Conservation (phyloP, 2,113 vertebrate genomes). For the Bubo scandiacus region DNA sequence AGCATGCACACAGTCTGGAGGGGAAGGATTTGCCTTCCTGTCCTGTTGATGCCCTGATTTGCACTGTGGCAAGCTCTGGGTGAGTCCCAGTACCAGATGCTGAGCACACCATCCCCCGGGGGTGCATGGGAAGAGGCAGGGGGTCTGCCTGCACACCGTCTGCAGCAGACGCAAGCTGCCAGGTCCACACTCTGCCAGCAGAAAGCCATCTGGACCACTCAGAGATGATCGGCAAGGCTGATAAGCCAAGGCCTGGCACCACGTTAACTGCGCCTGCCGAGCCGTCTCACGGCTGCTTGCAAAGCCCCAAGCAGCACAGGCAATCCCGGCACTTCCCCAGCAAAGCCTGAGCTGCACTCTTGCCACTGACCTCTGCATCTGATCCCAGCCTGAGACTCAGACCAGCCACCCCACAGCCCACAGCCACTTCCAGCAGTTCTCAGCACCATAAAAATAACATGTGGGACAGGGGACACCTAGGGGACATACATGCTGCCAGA, state of each 20-base stretch:
- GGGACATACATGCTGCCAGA: neutral
- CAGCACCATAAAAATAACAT: neutral
- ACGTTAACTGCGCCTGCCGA: rapidly evolving
- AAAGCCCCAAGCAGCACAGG: neutral
- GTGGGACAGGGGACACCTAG: neutral
- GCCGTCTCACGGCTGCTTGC: neutral
- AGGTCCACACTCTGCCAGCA: neutral
- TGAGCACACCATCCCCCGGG: rapidly evolving
- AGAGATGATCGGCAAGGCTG: neutral
- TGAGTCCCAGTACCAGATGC: neutral
- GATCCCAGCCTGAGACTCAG: neutral
- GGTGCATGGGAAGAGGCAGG: rapidly evolving
- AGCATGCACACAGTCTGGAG: neutral
- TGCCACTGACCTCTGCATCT: neutral
- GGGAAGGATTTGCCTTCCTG: neutral
- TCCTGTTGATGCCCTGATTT: neutral
- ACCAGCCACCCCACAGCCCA: neutral
- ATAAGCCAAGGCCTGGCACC: neutral
- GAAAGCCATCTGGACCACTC: conserved; percentile 25
- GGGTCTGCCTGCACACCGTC: neutral
- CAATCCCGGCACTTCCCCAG: neutral
- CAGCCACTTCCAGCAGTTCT: neutral
- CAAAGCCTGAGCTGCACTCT: neutral
- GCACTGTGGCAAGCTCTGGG: neutral
- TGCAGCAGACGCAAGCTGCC: neutral